Evolutionary conservation across 2,888 invertebrate species (phyloP), one percentile per base, ranked within the genome.

Genomic region (Tineola bisselliella): DNA sequence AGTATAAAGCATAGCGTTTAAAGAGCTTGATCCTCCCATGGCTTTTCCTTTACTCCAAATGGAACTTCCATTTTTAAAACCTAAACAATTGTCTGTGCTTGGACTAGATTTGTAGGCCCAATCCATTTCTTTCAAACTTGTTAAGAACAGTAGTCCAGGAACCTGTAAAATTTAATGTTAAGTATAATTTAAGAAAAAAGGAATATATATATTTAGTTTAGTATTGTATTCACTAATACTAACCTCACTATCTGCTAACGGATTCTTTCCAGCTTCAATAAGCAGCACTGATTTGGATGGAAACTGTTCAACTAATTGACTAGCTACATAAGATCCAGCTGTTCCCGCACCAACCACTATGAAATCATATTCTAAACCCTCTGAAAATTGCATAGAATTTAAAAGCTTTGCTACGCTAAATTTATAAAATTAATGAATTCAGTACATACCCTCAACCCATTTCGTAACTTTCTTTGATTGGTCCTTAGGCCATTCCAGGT

Each of bases 41-140:
- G 88, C 84, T 68, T 90, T 91, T 0, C 93, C 93, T 62, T 91
- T 87, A 30, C 90, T 88, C 91, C 91, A 90, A n/a, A 74, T 76
- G 62, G 82, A 83, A 54, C 73, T 68, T 52, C 77, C 70, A 61
- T 74, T 65, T 66, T 65, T 71, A 43, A 81, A 78, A 31, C 80
- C 79, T 59, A 82, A 77, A 38, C 84, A 84, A 62, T 69, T 69
- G 25, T 73, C 68, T 18, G 74, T 72, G 64, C 75, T 70, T 3
- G 79, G 75, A 43, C 81, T 72, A 0, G 88, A 88, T 65, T 80
- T 76, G 69, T 89, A 90, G 60, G 77, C 75, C 90, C 90, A 90
- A 66, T 90, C 89, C 18, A 82, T 74, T 33, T 77, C 65, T 5
- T 77, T 72, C 44, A 71, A 65, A 62, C 76, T 74, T 44, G 75